Base-by-base conservation (phyloP, 1,140 invertebrate species). In the Stenopsyche tienmushanensis region DNA sequence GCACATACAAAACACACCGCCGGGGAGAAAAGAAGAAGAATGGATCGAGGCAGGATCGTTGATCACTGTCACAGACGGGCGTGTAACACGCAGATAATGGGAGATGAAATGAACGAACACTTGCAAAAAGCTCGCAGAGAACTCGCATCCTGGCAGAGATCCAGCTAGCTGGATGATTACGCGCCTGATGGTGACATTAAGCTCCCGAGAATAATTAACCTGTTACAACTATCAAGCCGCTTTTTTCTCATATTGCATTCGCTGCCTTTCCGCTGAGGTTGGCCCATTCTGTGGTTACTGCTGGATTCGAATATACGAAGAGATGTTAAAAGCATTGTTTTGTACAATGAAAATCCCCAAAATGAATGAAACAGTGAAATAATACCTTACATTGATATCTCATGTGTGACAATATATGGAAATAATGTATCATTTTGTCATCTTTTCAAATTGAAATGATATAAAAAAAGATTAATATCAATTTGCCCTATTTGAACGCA, bases 41-140 rank as follows among this genome's bases (percentile, higher is more conserved):
- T 57, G 54, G 54, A 57, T 57, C 39, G 24, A 17, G 54, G n/a
- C n/a, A 15, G 39, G 47, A 62, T 62, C 60, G 60, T 62, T 62
- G 60, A 50, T 62, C 60, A 62, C 60, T 62, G 60, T 62, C 60
- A 62, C 24, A 15, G 49, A 50, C 45, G 47, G 60, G 45, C 24
- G 60, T 53, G 60, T 53, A 50, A 53, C 60, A 50, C 47, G 26
- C 47, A 42, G 47, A 62, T 62, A 62, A 62, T 62, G 60, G 60
- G 21, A 9, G 26, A 34, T 21, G 47, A 62, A 62, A 53, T 29
- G 57, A 50, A 52, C 45, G 29, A 52, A 53, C 47, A 49, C 42
- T 50, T 39, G 44, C 60, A 53, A 62, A 62, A 62, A 53, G 20
- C 45, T 20, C 26, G 50, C 9, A 15, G 10, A 8, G n/a, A 29